These are phyloP conservation scores for Apostichopus japonicus DNA, from an alignment of 35 echinoderm and acorn worm genomes.

Conservation along the genomic window DNA sequence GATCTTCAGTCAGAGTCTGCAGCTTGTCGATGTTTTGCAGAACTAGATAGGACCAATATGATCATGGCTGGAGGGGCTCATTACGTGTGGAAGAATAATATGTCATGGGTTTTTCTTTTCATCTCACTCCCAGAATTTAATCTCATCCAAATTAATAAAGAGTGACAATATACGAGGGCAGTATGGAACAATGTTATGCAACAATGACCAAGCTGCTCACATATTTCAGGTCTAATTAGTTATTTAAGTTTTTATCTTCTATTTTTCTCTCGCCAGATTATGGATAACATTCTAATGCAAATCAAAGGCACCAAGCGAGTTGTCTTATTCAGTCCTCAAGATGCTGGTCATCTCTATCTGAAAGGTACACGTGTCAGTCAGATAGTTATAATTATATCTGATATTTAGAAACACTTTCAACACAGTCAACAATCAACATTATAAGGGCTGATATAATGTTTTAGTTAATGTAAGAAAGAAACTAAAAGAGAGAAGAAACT, in stretches of 20 bases:
- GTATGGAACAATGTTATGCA: background rate
- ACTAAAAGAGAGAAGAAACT: too few species aligned
- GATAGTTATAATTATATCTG: too few species aligned
- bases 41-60: too few species aligned
- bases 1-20: too few species aligned
- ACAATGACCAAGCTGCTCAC: too few species aligned
- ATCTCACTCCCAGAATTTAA: background rate
- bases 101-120: background rate
- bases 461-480: too few species aligned
- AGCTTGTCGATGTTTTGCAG: too few species aligned
- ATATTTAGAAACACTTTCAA: too few species aligned
- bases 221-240: background rate
- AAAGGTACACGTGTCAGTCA: slow-evolving; percentile 57
- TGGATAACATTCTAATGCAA: slow-evolving; percentile 97
- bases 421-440: too few species aligned
- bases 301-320: slow-evolving; percentile 90
- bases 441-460: too few species aligned
- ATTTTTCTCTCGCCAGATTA: slow-evolving; percentile 57
- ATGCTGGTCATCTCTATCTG: slow-evolving; percentile 91
- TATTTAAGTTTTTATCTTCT: background rate
- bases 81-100: too few species aligned
- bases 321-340: slow-evolving; percentile 90
- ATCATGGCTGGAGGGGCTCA: too few species aligned
- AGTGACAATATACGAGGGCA: background rate
- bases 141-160: background rate